phyloP scores from a whole-genome alignment of 1,140 invertebrate species.

The Delia radicum region DNA sequence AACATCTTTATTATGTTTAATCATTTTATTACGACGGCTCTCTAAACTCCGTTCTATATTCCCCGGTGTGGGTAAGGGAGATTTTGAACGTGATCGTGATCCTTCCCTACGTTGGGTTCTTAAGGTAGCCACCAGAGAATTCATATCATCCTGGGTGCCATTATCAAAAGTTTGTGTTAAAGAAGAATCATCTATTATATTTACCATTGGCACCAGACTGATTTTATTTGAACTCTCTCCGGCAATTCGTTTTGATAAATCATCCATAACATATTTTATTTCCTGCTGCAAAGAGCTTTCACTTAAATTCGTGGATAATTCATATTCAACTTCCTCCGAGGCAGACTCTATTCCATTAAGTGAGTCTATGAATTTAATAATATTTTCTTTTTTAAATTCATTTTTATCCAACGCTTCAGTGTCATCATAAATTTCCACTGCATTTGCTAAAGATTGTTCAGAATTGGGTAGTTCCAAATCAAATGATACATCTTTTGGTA shows the following conservation, averaged over 20 bases:
- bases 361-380: slow-evolving; percentile 38
- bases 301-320: not conserved
- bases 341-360: not conserved
- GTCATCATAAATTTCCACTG: slow-evolving; percentile 45
- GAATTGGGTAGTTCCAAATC: slow-evolving; percentile 28
- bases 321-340: not conserved
- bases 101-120: slow-evolving; percentile 30
- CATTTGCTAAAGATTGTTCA: not conserved
- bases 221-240: not conserved
- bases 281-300: not conserved
- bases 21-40: slow-evolving; percentile 36
- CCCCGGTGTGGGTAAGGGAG: slow-evolving; percentile 42
- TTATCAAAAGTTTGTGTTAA: not conserved
- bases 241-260: not conserved
- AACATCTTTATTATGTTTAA: slow-evolving; percentile 45
- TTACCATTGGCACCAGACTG: not conserved
- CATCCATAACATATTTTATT: not conserved
- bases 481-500: slow-evolving; percentile 43
- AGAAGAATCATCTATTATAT: slow-evolving; percentile 1
- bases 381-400: slow-evolving; percentile 39
- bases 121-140: slow-evolving; percentile 37
- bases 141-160: slow-evolving; percentile 33
- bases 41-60: slow-evolving; percentile 44
- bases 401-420: slow-evolving; percentile 30
- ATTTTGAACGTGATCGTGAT: slow-evolving; percentile 39